Percentiles rank a stretch among this genome's conserved stretches.
phyloP scores from a whole-genome alignment of 92 coral and sea anemone species.

The Phenganax stokvisi region DNA sequence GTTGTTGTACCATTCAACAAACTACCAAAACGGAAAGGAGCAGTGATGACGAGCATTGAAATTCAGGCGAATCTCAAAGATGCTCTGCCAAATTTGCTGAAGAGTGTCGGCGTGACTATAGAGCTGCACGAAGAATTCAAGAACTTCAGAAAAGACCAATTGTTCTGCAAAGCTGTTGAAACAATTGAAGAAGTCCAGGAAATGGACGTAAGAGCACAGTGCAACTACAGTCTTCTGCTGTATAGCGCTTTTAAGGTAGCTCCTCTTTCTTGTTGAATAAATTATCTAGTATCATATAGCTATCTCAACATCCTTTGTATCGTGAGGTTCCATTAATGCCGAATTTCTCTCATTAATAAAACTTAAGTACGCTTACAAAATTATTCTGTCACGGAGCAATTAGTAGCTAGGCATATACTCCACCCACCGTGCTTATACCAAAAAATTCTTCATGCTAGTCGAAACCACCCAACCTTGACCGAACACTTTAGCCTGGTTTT shows the following conservation, averaged over 20 bases:
- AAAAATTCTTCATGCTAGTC: too few relatives aligned
- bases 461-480: too few relatives aligned
- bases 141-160: neutral
- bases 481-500: too few relatives aligned
- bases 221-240: conserved; percentile 31
- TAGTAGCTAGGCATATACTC: too few relatives aligned
- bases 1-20: conserved; percentile 2
- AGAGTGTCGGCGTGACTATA: conserved; percentile 24
- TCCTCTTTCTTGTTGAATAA: neutral
- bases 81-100: neutral
- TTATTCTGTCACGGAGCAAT: too few relatives aligned
- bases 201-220: conserved; percentile 35
- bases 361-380: too few relatives aligned
- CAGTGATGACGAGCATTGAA: neutral
- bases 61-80: neutral
- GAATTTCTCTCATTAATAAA: too few relatives aligned
- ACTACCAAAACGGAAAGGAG: neutral
- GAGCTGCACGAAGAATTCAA: conserved; percentile 17
- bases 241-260: conserved; percentile 35
- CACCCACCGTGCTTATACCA: too few relatives aligned
- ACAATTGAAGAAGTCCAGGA: neutral
- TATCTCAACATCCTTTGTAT: too few relatives aligned
- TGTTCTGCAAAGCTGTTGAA: conserved; percentile 7
- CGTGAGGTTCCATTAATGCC: too few relatives aligned
- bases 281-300: too few relatives aligned